Conservation (phyloP, 2,888 invertebrate species). For the Heliconius erato region DNA sequence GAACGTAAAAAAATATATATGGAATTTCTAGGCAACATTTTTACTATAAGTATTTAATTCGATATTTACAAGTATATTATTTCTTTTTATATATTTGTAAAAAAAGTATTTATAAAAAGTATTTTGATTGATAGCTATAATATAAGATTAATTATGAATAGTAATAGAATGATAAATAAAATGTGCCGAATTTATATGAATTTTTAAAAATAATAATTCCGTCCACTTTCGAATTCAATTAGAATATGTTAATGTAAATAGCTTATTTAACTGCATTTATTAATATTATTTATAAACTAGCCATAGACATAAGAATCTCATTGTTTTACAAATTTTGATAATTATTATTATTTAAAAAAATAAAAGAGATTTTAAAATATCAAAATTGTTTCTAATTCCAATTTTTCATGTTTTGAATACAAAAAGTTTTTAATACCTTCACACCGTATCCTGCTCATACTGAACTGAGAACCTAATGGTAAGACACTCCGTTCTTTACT, state of each 20-base stretch:
- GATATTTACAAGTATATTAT: neutral
- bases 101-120: constrained; percentile 46
- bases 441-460: neutral
- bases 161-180: constrained; percentile 18
- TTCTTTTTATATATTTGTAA: constrained; percentile 42
- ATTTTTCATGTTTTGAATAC: neutral
- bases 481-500: neutral
- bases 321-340: constrained; percentile 35
- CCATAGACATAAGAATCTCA: constrained; percentile 61
- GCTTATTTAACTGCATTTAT: constrained; percentile 69
- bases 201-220: constrained; percentile 30
- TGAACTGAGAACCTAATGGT: neutral
- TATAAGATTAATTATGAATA: constrained; percentile 2
- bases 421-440: neutral
- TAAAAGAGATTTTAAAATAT: constrained; percentile 18
- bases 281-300: constrained; percentile 70
- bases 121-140: constrained; percentile 25
- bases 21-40: neutral
- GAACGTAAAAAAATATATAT: too few relatives aligned
- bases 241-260: constrained; percentile 40
- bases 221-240: constrained; percentile 33
- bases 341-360: constrained; percentile 22
- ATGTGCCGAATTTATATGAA: constrained; percentile 46
- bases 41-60: neutral
- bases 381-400: neutral